Evolutionary conservation across 2,888 invertebrate species (phyloP), one percentile per base, ranked within the genome.

Genomic region (Pristionchus entomophagus): DNA sequence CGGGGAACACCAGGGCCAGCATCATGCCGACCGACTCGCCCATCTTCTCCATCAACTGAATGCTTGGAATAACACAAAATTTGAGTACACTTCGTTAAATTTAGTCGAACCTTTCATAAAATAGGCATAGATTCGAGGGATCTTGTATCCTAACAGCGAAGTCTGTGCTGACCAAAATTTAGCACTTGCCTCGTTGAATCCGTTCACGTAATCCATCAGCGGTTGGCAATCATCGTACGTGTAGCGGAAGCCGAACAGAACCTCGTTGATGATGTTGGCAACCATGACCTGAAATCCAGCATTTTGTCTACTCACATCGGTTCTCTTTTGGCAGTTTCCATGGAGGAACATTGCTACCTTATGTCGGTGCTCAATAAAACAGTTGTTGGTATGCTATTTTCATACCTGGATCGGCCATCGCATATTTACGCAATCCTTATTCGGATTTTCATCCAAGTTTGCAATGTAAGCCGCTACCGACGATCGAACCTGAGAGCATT

Each of bases 221-320:
- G 84, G 87, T 38, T 86, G 78, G 38, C 85, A 73, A 19, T 90
- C 86, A 19, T 88, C 85, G 59, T 88, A 85, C 6, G 73, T 84
- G 84, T 87, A 89, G 32, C 86, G 87, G 73, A 86, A 88, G 6
- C 91, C 90, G 78, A 90, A 90, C 0, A 91, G 85, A 12, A 86
- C 77, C 17, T 89, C 87, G 86, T 88, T 88, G 86, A 91, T 91
- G 10, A 91, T 87, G 83, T 91, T 91, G 32, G 88, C 88, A 8
- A 91, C 88, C 32, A 88, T 88, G 10, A 90, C 49, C 88, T 91
- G 80, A n/a, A 12, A 2, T 17, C 14, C 12, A 12, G 35, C 45
- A 45, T 45, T 6, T 10, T 14, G 14, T 10, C 14, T 6, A 10
- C 14, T 14, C 14, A n/a, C n/a, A n/a, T n/a, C n/a, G n/a, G n/a